Base-by-base conservation (phyloP, 1,140 invertebrate genomes). In the Drosophila fuyamai region DNA sequence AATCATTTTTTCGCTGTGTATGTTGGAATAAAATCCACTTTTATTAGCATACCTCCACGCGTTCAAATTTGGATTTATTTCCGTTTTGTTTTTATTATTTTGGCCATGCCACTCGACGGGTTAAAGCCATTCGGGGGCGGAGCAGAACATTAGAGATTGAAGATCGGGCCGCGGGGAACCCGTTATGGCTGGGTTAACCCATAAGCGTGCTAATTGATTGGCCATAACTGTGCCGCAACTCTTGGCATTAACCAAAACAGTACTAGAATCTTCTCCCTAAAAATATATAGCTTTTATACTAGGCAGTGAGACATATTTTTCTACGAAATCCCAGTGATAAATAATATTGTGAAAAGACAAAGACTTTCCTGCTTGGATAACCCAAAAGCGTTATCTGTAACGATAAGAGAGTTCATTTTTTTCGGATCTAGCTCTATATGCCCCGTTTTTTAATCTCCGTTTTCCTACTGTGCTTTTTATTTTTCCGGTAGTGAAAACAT, bases 11-110 rank as follows among this genome's bases (percentile, higher is more conserved):
- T 43, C 5, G 2, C 65, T 44, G 61, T 68, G 61, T 7, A 32
- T 1, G 3, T 27, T 13, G 14, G 38, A 27, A 35, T n/a, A 13
- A 32, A 62, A 50, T 57, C 40, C 40, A 36, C 60, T 76, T 66
- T 65, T 53, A 76, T 76, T 76, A 57, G 71, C 73, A 76, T 76
- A 63, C 60, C 71, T 46, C 67, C 72, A 75, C 72, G 73, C 61
- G 14, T 35, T 53, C 18, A 38, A 16, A 46, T 43, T 43, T 2
- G 46, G 50, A 44, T 65, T 71, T 14, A 27, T 47, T 57, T 70
- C 12, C 51, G 29, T 56, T 62, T 41, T 38, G 27, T 61, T 14
- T 63, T 63, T 58, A 47, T 47, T 68, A 38, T 41, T 57, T 48
- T 47, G 50, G 50, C 41, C 60, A 65, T 36, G 44, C 57, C 57